Base-by-base conservation (phyloP, 1,140 invertebrate genomes). In the Papilio aristodemus region DNA sequence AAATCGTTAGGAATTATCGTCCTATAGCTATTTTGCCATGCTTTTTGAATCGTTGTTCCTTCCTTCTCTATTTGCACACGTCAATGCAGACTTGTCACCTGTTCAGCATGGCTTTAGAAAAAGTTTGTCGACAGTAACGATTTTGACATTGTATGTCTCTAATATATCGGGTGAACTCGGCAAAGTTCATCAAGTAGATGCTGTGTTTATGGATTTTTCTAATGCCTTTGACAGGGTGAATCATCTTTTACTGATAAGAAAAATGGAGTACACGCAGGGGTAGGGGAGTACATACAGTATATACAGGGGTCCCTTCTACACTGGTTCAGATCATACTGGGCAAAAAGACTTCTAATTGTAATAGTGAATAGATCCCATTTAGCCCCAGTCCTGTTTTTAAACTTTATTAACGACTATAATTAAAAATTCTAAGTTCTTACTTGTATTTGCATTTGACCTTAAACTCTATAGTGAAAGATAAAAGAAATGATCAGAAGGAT, bases 171-270 rank as follows among this genome's bases (percentile, higher is more conserved):
- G 64, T 38, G 43, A 43, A 4, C 1, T 77, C 1, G 69, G 72
- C 36, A 50, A 43, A 13, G 46, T 62, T 9, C 27, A 39, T 0
- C 38, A 72, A n/a, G 37, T 71, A 11, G 67, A 72, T 22, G 37
- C 63, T 7, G 70, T 74, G 4, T 74, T 70, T 41, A 77, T 68
- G 10, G 72, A 73, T 37, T 73, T 77, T 39, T 38, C 69, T 8
- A 74, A 67, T n/a, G 73, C 73, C 9, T 77, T 75, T 41, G 76
- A 73, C 17, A 72, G 69, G 27, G 72, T 75, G 0, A 43, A 76
- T 36, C 69, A 76, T 19, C n/a, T 22, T 13, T 38, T 73, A n/a
- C 36, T 76, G 11, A 39, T 71, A n/a, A 38, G 4, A n/a, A 77
- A 72, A 58, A 25, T 74, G 19, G 36, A 71, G 25, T 11, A 14